Evolutionary conservation across 2,888 invertebrate species (phyloP).

Genomic region (Capitulum mitella): DNA sequence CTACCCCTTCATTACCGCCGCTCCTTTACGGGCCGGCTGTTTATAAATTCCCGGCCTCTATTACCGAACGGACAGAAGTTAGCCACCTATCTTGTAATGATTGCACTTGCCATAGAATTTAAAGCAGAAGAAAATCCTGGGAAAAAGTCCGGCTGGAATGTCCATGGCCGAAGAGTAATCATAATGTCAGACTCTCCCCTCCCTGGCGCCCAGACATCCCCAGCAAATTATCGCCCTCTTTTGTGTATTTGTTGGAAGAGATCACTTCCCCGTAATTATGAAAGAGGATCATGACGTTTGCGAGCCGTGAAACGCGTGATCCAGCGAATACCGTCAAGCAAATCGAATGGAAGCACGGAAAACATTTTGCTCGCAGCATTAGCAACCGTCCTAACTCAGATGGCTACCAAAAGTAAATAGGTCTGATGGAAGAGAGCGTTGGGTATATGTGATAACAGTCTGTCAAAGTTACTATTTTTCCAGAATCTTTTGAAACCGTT

Average conservation of each 20-base stretch:
- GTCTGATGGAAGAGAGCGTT: too few relatives aligned
- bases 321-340: too few relatives aligned
- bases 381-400: too few relatives aligned
- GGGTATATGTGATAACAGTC: too few relatives aligned
- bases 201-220: background rate
- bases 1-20: constrained; percentile 4
- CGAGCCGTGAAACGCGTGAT: too few relatives aligned
- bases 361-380: too few relatives aligned
- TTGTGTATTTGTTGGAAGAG: background rate
- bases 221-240: background rate
- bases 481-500: too few relatives aligned
- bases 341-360: too few relatives aligned
- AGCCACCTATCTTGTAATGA: constrained; percentile 1
- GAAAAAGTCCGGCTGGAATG: background rate
- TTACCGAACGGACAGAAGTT: constrained; percentile 19
- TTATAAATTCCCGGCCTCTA: constrained; percentile 18
- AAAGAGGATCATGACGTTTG: too few relatives aligned
- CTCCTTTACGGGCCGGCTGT: background rate
- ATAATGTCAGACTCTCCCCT: background rate
- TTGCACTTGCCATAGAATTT: constrained; percentile 17
- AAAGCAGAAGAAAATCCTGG: constrained; percentile 15
- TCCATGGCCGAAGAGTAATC: background rate
- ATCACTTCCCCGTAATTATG: too few relatives aligned
- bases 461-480: too few relatives aligned
- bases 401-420: too few relatives aligned